Evolutionary conservation across 1,140 invertebrate species (phyloP).

Genomic region (Neodiprion pinetum): DNA sequence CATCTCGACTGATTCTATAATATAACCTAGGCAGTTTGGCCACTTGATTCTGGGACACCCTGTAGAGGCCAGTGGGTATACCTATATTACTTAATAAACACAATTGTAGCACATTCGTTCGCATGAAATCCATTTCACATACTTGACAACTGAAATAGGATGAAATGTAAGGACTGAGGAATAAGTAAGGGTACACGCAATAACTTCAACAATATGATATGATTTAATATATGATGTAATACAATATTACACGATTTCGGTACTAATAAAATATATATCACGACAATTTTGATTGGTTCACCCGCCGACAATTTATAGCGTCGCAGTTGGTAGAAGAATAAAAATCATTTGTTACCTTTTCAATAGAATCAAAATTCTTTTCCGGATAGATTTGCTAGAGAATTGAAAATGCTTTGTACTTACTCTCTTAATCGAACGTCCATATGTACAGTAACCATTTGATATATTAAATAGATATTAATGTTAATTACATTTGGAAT

Average conservation of each 20-base stretch:
- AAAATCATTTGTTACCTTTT: no score
- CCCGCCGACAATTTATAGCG: not conserved
- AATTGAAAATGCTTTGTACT: not conserved
- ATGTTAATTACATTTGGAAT: not conserved
- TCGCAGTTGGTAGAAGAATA: no score
- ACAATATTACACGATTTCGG: conserved; percentile 2
- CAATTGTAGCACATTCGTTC: no score
- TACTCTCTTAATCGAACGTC: not conserved
- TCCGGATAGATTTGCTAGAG: not conserved
- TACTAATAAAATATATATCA: not conserved
- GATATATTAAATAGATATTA: not conserved
- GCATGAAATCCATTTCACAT: no score
- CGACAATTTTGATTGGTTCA: not conserved
- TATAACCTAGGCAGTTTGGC: no score
- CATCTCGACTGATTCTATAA: no score
- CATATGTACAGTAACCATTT: conserved; percentile 3
- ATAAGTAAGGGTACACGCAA: not conserved
- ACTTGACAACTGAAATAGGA: no score
- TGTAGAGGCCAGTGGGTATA: no score
- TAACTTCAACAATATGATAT: not conserved
- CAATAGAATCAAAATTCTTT: not conserved
- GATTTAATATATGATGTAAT: not conserved
- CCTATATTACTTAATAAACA: no score
- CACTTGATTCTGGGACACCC: no score
- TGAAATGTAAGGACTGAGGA: no score